phyloP scores from a whole-genome alignment of 2,113 vertebrate genomes.

The Apodemus sylvaticus region DNA sequence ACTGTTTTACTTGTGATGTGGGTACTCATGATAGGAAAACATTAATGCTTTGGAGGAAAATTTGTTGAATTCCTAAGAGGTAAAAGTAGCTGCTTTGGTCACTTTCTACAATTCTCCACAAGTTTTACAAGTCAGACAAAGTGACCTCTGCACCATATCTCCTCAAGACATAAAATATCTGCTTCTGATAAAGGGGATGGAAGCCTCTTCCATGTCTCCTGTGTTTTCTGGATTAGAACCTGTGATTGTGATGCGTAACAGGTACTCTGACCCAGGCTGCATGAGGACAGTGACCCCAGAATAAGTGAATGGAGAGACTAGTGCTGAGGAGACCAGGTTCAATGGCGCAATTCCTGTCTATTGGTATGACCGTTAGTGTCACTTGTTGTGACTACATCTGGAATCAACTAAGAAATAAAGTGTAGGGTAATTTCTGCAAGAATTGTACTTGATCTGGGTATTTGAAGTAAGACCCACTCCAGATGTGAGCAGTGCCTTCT shows the following conservation, averaged over 20 bases:
- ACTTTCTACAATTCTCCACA: background rate
- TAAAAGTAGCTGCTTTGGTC: too few relatives aligned
- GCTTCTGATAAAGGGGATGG: background rate
- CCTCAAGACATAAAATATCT: background rate
- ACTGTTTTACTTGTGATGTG: fast-evolving
- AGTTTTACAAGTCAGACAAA: background rate
- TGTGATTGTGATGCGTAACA: background rate
- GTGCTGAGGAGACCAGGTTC: too few relatives aligned
- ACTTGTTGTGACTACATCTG: background rate
- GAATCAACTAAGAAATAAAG: background rate
- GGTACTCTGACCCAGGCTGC: fast-evolving
- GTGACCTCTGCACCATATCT: fast-evolving
- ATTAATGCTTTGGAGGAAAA: fast-evolving
- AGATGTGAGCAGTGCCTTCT: background rate
- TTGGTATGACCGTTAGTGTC: background rate
- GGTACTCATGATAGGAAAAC: fast-evolving
- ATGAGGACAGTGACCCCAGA: fast-evolving
- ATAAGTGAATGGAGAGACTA: fast-evolving
- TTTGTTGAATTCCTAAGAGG: background rate
- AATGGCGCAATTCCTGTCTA: fast-evolving
- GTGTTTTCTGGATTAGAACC: background rate
- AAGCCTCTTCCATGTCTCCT: fast-evolving
- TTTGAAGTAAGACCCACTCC: too few relatives aligned
- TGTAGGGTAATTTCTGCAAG: background rate
- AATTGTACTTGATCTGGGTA: background rate